Evolutionary conservation across 2,888 invertebrate species (phyloP).

Genomic region (Calephelis perditalis): DNA sequence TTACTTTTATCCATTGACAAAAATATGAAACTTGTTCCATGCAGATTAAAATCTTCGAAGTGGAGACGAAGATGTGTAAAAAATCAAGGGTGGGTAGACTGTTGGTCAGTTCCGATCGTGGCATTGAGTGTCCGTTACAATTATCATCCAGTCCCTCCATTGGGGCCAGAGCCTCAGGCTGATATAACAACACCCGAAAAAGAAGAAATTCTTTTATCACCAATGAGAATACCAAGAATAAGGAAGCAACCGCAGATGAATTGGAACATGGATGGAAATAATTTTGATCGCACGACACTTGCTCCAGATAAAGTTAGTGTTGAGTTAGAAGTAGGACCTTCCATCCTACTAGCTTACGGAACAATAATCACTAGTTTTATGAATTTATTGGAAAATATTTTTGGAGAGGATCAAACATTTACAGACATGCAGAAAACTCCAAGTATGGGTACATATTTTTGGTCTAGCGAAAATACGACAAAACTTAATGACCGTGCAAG

Average conservation of each 20-base stretch:
- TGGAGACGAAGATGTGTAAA: slow-evolving; percentile 90
- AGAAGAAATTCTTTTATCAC: slow-evolving; percentile 94
- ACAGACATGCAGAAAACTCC: slow-evolving; percentile 91
- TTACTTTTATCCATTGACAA: slow-evolving; percentile 90
- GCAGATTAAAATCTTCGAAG: slow-evolving; percentile 76
- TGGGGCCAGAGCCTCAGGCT: slow-evolving; percentile 92
- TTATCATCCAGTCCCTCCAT: slow-evolving; percentile 94
- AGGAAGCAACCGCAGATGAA: slow-evolving; percentile 84
- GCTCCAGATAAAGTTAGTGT: slow-evolving; percentile 93
- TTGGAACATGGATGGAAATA: slow-evolving; percentile 83
- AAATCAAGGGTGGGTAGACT: slow-evolving; percentile 93
- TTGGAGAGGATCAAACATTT: slow-evolving; percentile 96
- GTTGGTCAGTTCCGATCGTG: slow-evolving; percentile 97
- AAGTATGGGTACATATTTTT: slow-evolving; percentile 56
- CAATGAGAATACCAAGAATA: slow-evolving; percentile 92
- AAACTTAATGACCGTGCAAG: slow-evolving; percentile 61
- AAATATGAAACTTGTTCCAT: slow-evolving; percentile 90
- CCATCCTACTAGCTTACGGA: slow-evolving; percentile 93
- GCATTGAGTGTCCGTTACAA: slow-evolving; percentile 93
- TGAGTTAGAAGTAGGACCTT: slow-evolving; percentile 96
- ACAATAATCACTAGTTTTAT: slow-evolving; percentile 93
- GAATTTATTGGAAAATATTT: slow-evolving; percentile 96
- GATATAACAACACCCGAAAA: slow-evolving; percentile 96
- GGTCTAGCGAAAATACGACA: slow-evolving; percentile 58
- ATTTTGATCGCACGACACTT: slow-evolving; percentile 92